Evolutionary conservation across 1,140 invertebrate species (phyloP).

Genomic region (Theocolax elegans): DNA sequence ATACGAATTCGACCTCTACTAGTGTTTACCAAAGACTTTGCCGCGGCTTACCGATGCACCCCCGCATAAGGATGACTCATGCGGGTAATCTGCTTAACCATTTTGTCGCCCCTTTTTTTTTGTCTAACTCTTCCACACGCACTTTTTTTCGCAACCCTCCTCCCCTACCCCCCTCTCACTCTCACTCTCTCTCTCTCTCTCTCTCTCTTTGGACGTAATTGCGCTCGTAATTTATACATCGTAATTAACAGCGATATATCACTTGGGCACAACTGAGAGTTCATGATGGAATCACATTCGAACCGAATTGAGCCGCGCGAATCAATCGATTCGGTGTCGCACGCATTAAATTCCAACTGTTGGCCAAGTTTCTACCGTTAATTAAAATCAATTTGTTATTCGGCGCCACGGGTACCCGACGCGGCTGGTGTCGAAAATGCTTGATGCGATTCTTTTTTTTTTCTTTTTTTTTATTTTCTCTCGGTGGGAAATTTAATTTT

Average conservation of each 20-base stretch:
- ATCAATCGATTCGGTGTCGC: conserved; percentile 28
- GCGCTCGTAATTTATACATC: conserved; percentile 46
- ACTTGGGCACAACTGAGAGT: conserved; percentile 34
- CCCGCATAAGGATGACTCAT: conserved; percentile 7
- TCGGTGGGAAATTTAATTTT: conserved; percentile 14
- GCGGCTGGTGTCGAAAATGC: background rate
- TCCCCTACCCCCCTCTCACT: too few relatives aligned
- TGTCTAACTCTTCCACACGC: too few relatives aligned
- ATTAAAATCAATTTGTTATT: conserved; percentile 35
- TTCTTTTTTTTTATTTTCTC: background rate
- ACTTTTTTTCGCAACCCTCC: too few relatives aligned
- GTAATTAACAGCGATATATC: conserved; percentile 49
- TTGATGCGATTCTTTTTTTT: background rate
- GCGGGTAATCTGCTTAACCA: conserved; percentile 13
- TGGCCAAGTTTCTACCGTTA: conserved; percentile 17
- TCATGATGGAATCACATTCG: conserved; percentile 45
- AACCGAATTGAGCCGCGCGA: conserved; percentile 35
- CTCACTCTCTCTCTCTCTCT: background rate
- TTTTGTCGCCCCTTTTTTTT: background rate
- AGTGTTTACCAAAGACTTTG: conserved; percentile 1
- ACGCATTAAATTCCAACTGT: conserved; percentile 13
- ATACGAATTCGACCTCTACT: background rate
- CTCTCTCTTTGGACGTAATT: background rate
- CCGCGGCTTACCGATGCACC: background rate
- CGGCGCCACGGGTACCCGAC: background rate